Evolutionary conservation across 2,113 vertebrate genomes (phyloP), one percentile per base, ranked within the genome.

Genomic region (Brachyistius frenatus): DNA sequence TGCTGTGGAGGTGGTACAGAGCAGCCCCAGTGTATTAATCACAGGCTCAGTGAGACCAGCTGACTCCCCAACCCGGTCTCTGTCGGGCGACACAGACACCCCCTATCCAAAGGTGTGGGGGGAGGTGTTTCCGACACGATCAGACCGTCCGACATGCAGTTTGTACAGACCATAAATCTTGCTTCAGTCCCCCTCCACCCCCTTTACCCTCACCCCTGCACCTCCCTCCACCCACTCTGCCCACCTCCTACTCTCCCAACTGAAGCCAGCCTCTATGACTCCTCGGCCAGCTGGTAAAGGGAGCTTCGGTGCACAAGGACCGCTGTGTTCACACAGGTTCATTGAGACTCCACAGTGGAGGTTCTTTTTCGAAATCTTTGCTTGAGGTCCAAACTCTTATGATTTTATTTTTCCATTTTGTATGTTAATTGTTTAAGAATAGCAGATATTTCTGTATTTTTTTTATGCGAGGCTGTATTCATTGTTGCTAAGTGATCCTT

Each of bases 21-120:
- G 88, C 80, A 76, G 88, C 84, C 73, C 86, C 56, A 74, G 81
- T 89, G 85, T 90, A 92, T 92, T 91, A 93, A 92, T 92, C 92
- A 92, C 82, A 81, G 83, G 66, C 86, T 86, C 70, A 13, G 74
- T 63, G 80, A 81, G 81, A 90, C 57, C 92, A 91, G 89, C 87
- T 93, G 91, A 91, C 82, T 90, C 77, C 78, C 85, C 80, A 73
- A 69, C 86, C 85, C 80, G 81, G 69, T 76, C 83, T 54, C 47
- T 47, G 3, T 5, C n/a, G 36, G 44, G 63, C 33, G 8, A 44
- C 63, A 66, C 71, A 71, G 58, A 71, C 31, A n/a, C 53, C 30
- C 55, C 41, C 47, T 61, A 41, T 76, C 64, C 36, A 7, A 44
- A 23, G 41, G 49, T 52, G 49, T 52, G 64, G 57, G 66, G 39